Base-by-base conservation (phyloP, 2,888 invertebrate genomes). In the Lobophora halterata region DNA sequence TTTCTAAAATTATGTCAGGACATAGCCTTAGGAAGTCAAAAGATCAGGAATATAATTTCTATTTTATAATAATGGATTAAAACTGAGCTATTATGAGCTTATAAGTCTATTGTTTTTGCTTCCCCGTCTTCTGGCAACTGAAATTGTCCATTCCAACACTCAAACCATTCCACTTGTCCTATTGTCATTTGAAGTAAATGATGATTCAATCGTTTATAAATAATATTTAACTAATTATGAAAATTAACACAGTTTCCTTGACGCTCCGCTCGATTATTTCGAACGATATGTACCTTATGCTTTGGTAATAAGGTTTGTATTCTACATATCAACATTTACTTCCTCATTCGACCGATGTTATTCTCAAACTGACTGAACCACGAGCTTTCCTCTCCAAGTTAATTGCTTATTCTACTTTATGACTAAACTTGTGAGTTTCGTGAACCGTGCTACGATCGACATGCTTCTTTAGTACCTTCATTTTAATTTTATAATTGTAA, bases 41-140 rank as follows among this genome's bases (percentile, higher is more conserved):
- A 66, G 58, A 62, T 45, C 52, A 51, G 68, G 71, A 77, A 72
- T 78, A 76, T 75, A 75, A 58, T 60, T 61, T 55, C 51, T 67
- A 65, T 62, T 58, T 57, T 55, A 58, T 54, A 40, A 45, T 53
- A 62, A 35, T 58, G 58, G 67, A 61, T 57, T 68, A 71, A 66
- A 60, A 65, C 55, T 65, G 63, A 63, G 61, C 59, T 67, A 60
- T 59, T 63, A 36, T 52, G 46, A 46, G 46, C 48, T 59, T 59
- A 55, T 61, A 70, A 55, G 59, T 57, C 36, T 58, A 52, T 61
- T 55, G 49, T 62, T 48, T 61, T 65, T 79, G 83, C 83, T 85
- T 85, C 85, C 86, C 78, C 83, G 83, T 83, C 82, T 65, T 59
- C 75, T 65, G 69, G 72, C 79, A 74, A 77, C 74, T 72, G 62